Base-by-base conservation (phyloP, 1,140 invertebrate species). In the Zaprionus inermis region DNA sequence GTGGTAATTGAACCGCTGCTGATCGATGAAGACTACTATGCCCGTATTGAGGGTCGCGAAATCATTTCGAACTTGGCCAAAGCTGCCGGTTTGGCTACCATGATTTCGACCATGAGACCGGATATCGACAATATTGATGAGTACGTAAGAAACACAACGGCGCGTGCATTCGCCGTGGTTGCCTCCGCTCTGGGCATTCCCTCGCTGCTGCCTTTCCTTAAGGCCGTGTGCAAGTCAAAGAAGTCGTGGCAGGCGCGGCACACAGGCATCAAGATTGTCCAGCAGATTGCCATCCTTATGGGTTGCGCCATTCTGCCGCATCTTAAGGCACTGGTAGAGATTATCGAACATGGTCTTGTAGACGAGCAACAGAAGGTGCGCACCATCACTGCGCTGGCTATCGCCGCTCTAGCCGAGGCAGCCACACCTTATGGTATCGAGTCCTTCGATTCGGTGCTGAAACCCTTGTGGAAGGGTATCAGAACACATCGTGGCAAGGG, bases 61-160 rank as follows among this genome's bases (percentile, higher is more conserved):
- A 99, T 99, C 73, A 99, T 99, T 88, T 99, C 98, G 0, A 99
- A 99, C 94, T 94, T 99, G 81, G 98, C 99, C 0, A 99, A 99
- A 94, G 99, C 99, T 18, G 99, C 99, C n/a, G 99, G 99, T 69
- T 94, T 99, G 28, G 99, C 99, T 0, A 99, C 99, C 9, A 99
- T 99, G 99, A 99, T 99, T 85, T 99, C 99, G 0, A 99, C 99
- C 0, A 99, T 99, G 99, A 95, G 99, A 93, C 99, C 99, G 5
- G 99, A 99, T 94, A 99, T 99, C 91, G 99, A 99, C 92, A 99
- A 99, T 92, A 99, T 99, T 85, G 99, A 99, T 93, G 99, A 99
- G 93, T 99, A 99, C 81, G 99, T 99, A 0, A 94, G 99, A 92
- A 99, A 99, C 92, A 99, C 99, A 0, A 99, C 99, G 10, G 99